Base-by-base conservation (phyloP, 2,888 invertebrate genomes). In the Leptopilina syphax region DNA sequence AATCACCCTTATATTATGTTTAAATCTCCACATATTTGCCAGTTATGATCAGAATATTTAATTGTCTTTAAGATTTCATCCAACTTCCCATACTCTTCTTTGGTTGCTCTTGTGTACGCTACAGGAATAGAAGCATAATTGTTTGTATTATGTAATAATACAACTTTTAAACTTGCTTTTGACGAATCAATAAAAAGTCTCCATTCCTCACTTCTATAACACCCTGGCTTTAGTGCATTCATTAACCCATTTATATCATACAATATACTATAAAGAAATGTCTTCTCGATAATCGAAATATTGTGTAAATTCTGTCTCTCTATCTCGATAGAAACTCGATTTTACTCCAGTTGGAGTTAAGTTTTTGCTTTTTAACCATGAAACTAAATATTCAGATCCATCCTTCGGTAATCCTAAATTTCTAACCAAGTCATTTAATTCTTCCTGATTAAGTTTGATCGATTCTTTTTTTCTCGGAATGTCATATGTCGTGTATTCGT, bases 101-200 rank as follows among this genome's bases (percentile, higher is more conserved):
- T 83, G 13, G 79, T 13, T 34, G 79, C 44, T 7, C 81, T 79
- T 7, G 87, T 86, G 79, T 90, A 86, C 18, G 81, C 88, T 60
- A 89, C 66, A n/a, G 87, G 87, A 18, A 88, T 77, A 27, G 87
- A 84, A 18, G 86, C 83, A 81, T 80, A 87, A 70, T 93, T 81
- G 79, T 87, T 88, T 8, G 82, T 83, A 70, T 84, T 86, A 65
- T 89, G 86, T 4, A 87, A 73, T 7, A 88, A 80, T 18, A 88
- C 84, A 34, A 84, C 84, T 84, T 88, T 87, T 0, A 88, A 80
- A 80, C 87, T 87, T 78, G 57, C 63, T 82, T 86, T 87, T 9
- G 84, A 87, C 5, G 83, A 82, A 81, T 88, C 87, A 76, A 88
- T 87, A 77, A 89, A 88, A 9, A 88, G 79, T 54, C 86, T 76